These are phyloP conservation scores for Acleris holmiana DNA, from an alignment of 2,888 invertebrate species.

Conservation along the genomic window DNA sequence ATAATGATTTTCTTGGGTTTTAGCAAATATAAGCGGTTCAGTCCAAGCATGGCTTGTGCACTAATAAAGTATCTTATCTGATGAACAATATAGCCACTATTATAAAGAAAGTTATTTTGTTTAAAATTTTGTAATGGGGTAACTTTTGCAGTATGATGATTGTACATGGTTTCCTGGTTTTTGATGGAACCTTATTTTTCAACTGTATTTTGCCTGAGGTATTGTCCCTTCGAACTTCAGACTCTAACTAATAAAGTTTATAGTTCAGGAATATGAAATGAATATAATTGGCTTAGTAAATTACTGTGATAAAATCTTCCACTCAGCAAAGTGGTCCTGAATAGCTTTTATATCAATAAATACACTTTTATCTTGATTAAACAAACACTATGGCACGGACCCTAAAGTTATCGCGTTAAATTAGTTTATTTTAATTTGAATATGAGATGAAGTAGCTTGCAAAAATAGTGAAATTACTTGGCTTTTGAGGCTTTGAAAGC, in stretches of 20 bases:
- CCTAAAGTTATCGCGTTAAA: too few species aligned
- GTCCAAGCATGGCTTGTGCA: slow-evolving; percentile 48
- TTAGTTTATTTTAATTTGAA: too few species aligned
- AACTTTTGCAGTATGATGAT: slow-evolving; percentile 49
- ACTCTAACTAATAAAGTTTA: slow-evolving; percentile 5
- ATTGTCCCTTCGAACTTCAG: slow-evolving; percentile 1
- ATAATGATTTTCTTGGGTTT: slow-evolving; percentile 43
- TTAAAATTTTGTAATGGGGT: slow-evolving; percentile 44
- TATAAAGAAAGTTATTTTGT: slow-evolving; percentile 44
- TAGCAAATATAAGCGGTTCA: slow-evolving; percentile 55
- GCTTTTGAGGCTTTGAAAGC: slow-evolving; percentile 9
- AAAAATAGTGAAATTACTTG: slow-evolving; percentile 10
- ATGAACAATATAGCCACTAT: slow-evolving; percentile 39
- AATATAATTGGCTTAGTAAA: slow-evolving; percentile 12
- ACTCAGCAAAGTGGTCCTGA: slow-evolving; percentile 19
- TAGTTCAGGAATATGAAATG: neutral
- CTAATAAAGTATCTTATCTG: slow-evolving; percentile 48
- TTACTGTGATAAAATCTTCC: slow-evolving; percentile 25
- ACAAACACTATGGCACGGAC: neutral
- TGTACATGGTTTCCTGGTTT: slow-evolving; percentile 15
- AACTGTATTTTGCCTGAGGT: neutral
- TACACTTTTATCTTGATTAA: slow-evolving; percentile 10
- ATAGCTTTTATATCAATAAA: slow-evolving; percentile 13
- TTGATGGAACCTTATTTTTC: neutral
- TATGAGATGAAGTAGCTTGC: neutral